Percentiles rank a stretch among this genome's conserved stretches.
Conservation (phyloP, 1,140 invertebrate species). For the Papilio glaucus region DNA sequence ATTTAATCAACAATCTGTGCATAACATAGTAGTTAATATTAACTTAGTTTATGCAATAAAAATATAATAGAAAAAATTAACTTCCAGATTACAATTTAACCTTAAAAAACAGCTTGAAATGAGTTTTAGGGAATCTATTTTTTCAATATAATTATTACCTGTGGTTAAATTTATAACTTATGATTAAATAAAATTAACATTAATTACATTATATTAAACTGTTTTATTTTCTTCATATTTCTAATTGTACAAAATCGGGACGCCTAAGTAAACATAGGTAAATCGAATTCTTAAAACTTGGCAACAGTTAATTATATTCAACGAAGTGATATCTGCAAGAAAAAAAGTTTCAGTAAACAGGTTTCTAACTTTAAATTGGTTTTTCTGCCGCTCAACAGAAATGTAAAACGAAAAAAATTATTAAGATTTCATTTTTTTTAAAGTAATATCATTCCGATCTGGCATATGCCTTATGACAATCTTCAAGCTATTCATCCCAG, state of each 20-base stretch:
- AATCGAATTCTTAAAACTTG: conserved; percentile 52
- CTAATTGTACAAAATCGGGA: background rate
- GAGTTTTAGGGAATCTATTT: background rate
- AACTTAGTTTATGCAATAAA: no score
- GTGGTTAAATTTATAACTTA: background rate
- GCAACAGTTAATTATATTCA: conserved; percentile 67
- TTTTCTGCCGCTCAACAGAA: conserved; percentile 59
- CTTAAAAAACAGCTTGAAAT: no score
- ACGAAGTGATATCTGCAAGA: conserved; percentile 66
- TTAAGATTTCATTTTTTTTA: background rate
- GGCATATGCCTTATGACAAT: no score
- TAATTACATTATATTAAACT: background rate
- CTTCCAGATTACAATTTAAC: no score
- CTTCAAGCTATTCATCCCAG: no score
- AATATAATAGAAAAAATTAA: no score
- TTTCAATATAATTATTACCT: background rate
- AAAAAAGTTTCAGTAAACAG: conserved; percentile 71
- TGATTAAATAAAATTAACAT: background rate
- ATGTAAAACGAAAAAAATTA: conserved; percentile 41
- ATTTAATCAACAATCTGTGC: no score
- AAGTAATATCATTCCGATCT: background rate
- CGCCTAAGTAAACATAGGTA: conserved; percentile 14
- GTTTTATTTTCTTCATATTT: background rate
- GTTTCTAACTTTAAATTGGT: conserved; percentile 73
- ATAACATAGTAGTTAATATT: no score